Evolutionary conservation across 2,113 vertebrate species (phyloP).

Genomic region (Riparia riparia): DNA sequence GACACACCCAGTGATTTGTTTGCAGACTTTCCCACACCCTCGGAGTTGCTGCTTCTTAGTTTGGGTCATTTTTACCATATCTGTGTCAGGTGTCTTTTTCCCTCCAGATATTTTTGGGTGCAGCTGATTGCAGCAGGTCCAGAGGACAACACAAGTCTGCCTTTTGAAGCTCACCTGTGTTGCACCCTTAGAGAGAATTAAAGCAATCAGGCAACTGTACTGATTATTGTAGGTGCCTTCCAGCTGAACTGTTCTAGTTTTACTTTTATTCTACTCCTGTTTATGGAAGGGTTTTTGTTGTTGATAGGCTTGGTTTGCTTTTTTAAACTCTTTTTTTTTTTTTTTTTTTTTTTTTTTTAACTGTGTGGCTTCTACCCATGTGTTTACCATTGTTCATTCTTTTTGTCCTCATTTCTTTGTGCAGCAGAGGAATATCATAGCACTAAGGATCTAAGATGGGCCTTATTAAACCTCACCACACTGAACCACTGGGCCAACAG

Average conservation of each 20-base stretch:
- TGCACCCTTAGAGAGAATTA: neutral
- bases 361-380: neutral
- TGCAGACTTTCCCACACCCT: constrained; percentile 60
- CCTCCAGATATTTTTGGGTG: constrained; percentile 1
- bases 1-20: constrained; percentile 58
- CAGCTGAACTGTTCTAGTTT: neutral
- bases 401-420: neutral
- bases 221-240: neutral
- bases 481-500: neutral
- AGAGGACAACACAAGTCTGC: neutral
- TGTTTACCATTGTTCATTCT: neutral
- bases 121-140: neutral
- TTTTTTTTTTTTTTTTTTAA: neutral
- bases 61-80: constrained; percentile 30
- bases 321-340: no score
- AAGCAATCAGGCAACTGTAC: neutral
- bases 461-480: neutral
- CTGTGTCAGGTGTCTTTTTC: constrained; percentile 24
- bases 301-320: neutral
- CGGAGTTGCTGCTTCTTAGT: neutral
- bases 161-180: neutral
- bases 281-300: neutral
- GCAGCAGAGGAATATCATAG: neutral
- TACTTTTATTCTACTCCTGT: neutral
- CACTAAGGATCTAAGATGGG: neutral